Percentiles rank a stretch among this genome's conserved stretches.
phyloP scores from a whole-genome alignment of 2,888 invertebrate genomes.

The Drosophila kanekoi region DNA sequence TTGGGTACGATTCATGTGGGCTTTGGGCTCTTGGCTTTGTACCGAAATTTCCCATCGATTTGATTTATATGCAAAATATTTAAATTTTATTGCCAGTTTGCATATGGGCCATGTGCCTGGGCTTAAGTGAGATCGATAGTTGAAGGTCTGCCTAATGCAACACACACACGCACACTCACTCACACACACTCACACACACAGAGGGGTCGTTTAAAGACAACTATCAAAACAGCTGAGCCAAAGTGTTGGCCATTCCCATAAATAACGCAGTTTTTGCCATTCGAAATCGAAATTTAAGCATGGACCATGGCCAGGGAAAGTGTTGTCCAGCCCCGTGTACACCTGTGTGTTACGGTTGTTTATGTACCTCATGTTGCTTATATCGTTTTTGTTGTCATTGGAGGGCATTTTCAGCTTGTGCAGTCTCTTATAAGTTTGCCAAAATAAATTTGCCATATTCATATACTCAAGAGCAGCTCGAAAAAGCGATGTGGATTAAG shows the following conservation, averaged over 20 bases:
- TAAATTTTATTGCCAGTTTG: conserved; percentile 77
- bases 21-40: conserved; percentile 51
- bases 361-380: conserved; percentile 27
- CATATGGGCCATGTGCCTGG: conserved; percentile 63
- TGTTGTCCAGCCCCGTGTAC: conserved; percentile 24
- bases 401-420: neutral
- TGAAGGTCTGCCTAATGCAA: conserved; percentile 51
- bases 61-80: conserved; percentile 78
- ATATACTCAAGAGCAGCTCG: too few species aligned
- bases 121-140: conserved; percentile 74
- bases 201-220: conserved; percentile 22
- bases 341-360: conserved; percentile 31
- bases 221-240: conserved; percentile 41
- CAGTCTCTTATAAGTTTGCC: neutral
- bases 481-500: too few species aligned
- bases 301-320: conserved; percentile 36
- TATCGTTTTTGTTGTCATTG: conserved; percentile 21
- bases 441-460: too few species aligned
- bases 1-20: conserved; percentile 19
- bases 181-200: conserved; percentile 6
- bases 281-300: conserved; percentile 73
- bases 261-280: conserved; percentile 67
- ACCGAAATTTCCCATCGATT: conserved; percentile 73
- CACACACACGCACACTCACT: neutral
- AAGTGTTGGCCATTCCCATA: conserved; percentile 46